Evolutionary conservation across 2,797 vertebrate species (phyloP).

Genomic region (Pangasius krempfi): DNA sequence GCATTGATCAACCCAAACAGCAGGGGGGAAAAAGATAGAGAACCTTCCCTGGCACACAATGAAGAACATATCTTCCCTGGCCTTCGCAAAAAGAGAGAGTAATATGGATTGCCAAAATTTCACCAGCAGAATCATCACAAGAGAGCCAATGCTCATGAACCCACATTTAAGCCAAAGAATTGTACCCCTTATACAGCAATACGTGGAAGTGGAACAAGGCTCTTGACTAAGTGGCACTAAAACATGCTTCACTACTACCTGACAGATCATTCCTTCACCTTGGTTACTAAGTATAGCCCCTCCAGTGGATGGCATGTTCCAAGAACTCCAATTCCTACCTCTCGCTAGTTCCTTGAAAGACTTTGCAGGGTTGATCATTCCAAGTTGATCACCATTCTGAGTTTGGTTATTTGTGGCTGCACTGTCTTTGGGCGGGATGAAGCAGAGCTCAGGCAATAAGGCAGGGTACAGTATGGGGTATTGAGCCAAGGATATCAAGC

Average conservation of each 20-base stretch:
- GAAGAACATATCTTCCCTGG: not conserved
- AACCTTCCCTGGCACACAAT: not conserved
- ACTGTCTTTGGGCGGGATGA: not conserved
- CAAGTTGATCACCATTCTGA: not conserved
- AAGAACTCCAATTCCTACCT: not conserved
- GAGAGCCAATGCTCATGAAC: not conserved
- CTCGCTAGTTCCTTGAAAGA: not conserved
- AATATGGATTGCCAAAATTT: not conserved
- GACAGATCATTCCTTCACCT: not conserved
- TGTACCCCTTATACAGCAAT: not conserved
- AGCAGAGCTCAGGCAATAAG: not conserved
- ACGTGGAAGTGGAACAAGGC: not conserved
- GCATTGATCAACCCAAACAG: not conserved
- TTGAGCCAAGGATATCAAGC: constrained; percentile 4
- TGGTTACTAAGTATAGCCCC: not conserved
- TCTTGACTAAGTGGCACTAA: not conserved
- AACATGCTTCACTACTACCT: not conserved
- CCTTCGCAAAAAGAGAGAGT: not conserved
- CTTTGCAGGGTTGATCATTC: not conserved
- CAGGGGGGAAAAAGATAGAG: too few relatives aligned
- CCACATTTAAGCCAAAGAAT: not conserved
- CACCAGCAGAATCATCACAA: not conserved
- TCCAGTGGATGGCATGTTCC: not conserved
- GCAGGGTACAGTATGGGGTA: too few relatives aligned
- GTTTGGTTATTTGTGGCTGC: not conserved